Base-by-base conservation (phyloP, 2,797 vertebrate genomes). In the Todus mexicanus region DNA sequence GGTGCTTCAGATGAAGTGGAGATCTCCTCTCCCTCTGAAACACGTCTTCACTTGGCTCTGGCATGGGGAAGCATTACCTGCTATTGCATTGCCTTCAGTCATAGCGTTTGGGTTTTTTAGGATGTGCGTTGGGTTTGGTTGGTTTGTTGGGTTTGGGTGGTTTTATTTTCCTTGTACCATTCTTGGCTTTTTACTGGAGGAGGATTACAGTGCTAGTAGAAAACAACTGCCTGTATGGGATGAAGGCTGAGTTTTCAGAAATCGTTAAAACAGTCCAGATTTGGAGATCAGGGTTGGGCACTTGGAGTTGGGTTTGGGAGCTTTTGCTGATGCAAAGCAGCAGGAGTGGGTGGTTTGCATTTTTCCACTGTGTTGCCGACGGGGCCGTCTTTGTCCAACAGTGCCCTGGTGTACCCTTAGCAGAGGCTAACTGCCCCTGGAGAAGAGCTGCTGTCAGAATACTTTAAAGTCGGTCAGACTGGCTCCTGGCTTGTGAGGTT, bases 401-500 rank as follows among this genome's bases (percentile, higher is more conserved):
- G 84, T 84, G 83, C 79, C 87, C 79, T 86, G 69, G 53, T 79
- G 33, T 92, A 63, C 73, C 68, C 87, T 69, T 56, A 11, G 43
- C 64, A 77, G 81, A 73, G 53, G 48, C 71, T 26, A 59, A 47
- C 77, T 93, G 92, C 92, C 93, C 66, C 21, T 1, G 0, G 93
- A 84, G 63, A 89, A 94, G 73, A 95, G 68, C 70, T 92, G 86
- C 94, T 96, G 94, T 95, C 96, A 96, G 77, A 96, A 90, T 89
- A 79, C 94, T 95, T 96, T 91, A 93, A 95, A 93, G 89, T 95
- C 37, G 75, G 90, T 91, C 94, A 93, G 89, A 54, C 87, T 87
- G 83, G 84, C 94, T 96, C 78, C 88, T 91, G 93, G 72, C 94
- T 91, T 3, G 2, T 82, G 93, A 94, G 81, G 70, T 87, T 90